Base-by-base conservation (phyloP, 1,140 invertebrate species). In the Delia radicum region DNA sequence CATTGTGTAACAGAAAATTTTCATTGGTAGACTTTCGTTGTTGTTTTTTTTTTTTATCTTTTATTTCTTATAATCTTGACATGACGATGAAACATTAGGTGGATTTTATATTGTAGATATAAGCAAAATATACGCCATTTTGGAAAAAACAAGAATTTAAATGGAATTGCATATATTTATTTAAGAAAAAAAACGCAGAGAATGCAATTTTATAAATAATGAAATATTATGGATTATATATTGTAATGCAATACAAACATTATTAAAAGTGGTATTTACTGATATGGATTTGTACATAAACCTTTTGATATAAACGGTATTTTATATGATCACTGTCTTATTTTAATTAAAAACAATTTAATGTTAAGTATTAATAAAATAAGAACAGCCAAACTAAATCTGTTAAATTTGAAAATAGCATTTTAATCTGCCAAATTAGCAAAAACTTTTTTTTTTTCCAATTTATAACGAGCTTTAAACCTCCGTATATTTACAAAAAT, bases 61-160 rank as follows among this genome's bases (percentile, higher is more conserved):
- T 24, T 62, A 48, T 48, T 48, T 78, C 79, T 82, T 82, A 82
- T n/a, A n/a, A n/a, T 42, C n/a, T 55, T 55, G 48, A 55, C 48
- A 55, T 55, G 48, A 15, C n/a, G 2, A 55, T 37, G 33, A 55
- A 24, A 55, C 18, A 55, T 55, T 55, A 55, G 48, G 48, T 55
- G 48, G 48, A 18, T 21, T 24, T 55, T 48, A 48, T 15, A 13
- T n/a, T 48, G 8, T 18, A 55, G 81, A 79, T 81, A 81, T 74
- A 75, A 74, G 28, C 24, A 28, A 69, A 80, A 81, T 79, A 33
- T 21, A 69, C 65, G 65, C 65, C 65, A 69, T 69, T 69, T 69
- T 69, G 65, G 37, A 69, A 69, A 24, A 3, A 55, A 18, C 10
- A 37, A 37, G 8, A 55, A 55, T 21, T 37, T 21, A 33, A 21